phyloP scores from a whole-genome alignment of 2,113 vertebrate genomes.

The Sardina pilchardus region DNA sequence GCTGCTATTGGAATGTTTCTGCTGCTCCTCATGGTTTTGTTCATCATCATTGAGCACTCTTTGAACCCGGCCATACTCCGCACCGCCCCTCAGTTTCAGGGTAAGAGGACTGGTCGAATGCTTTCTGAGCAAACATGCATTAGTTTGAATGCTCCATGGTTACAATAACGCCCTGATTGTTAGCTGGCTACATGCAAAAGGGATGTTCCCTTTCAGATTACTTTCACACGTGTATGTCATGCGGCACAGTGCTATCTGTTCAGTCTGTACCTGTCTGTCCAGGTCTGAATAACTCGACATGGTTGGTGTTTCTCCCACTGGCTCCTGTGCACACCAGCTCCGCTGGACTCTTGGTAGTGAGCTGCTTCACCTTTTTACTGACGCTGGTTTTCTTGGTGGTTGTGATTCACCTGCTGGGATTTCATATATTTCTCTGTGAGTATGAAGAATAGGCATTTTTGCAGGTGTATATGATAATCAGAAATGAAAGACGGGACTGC shows the following conservation, averaged over 20 bases:
- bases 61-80: conserved; percentile 67
- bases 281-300: conserved; percentile 67
- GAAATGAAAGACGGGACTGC: background rate
- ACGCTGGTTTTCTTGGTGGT: conserved; percentile 61
- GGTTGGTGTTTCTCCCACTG: conserved; percentile 76
- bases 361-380: conserved; percentile 60
- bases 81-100: conserved; percentile 66
- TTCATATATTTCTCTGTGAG: conserved; percentile 78
- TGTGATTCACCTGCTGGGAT: conserved; percentile 70
- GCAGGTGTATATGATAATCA: background rate
- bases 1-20: conserved; percentile 63
- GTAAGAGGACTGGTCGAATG: conserved; percentile 53
- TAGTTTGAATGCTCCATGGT: background rate
- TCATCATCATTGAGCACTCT: conserved; percentile 72
- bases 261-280: conserved; percentile 21
- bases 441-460: conserved; percentile 20
- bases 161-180: background rate
- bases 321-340: conserved; percentile 62
- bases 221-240: background rate
- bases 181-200: background rate
- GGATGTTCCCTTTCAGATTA: background rate
- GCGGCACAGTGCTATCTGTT: background rate
- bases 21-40: conserved; percentile 62
- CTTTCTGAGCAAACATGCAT: background rate
- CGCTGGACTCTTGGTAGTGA: conserved; percentile 59